Evolutionary conservation across 2,113 vertebrate species (phyloP).

Genomic region (Eudyptes chrysolophus): DNA sequence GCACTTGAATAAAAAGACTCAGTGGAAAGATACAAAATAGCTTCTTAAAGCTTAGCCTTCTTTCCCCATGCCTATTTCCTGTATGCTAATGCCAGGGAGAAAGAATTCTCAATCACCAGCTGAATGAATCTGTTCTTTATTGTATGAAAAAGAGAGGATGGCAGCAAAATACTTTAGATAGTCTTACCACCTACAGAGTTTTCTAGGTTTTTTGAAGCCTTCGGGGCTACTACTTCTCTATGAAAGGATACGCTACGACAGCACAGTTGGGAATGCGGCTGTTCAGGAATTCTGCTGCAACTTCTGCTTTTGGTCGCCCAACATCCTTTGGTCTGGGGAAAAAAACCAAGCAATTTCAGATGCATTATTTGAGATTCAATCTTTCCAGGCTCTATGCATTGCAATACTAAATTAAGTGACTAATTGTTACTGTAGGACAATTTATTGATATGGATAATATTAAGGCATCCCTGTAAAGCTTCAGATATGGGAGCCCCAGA

Average conservation of each 20-base stretch:
- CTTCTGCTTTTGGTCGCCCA: conserved; percentile 93
- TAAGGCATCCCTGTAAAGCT: background rate
- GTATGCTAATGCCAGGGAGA: background rate
- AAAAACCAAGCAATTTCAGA: conserved; percentile 38
- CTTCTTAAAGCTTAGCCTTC: background rate
- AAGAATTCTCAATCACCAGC: background rate
- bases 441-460: background rate
- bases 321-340: conserved; percentile 88
- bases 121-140: conserved; percentile 2
- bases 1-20: background rate
- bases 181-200: background rate
- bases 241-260: conserved; percentile 93
- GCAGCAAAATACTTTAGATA: conserved; percentile 28
- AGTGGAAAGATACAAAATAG: background rate
- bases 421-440: background rate
- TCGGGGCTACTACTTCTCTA: background rate
- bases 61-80: background rate
- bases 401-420: background rate
- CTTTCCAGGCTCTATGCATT: background rate
- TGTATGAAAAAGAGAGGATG: background rate
- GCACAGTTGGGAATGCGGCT: conserved; percentile 87
- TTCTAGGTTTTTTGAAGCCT: background rate
- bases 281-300: conserved; percentile 94
- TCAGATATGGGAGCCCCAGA: background rate
- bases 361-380: background rate